Conservation (phyloP, 2,113 vertebrate genomes). For the Oryzias woworae region DNA sequence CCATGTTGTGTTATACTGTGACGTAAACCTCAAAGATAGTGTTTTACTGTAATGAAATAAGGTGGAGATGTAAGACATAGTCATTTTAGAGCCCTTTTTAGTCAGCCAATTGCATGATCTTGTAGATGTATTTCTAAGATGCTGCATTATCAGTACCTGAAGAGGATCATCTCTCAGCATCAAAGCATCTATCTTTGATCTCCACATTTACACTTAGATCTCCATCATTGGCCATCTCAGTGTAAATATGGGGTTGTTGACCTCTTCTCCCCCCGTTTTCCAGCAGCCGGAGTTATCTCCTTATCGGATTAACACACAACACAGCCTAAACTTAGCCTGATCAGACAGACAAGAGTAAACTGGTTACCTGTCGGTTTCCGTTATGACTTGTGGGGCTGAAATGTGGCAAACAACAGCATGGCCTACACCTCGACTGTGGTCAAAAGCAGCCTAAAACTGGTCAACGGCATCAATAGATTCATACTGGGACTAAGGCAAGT, state of each 20-base stretch:
- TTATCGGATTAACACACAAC: slow-evolving; percentile 63
- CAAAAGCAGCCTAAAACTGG: no score
- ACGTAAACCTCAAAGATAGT: not conserved
- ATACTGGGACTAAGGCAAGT: no score
- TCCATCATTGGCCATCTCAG: not conserved
- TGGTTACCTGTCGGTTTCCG: slow-evolving; percentile 24
- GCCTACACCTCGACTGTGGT: not conserved
- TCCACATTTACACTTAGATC: no score
- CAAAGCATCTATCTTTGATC: not conserved
- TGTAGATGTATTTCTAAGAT: no score
- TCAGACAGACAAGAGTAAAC: slow-evolving; percentile 4
- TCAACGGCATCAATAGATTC: no score
- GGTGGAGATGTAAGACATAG: no score
- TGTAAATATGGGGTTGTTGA: not conserved
- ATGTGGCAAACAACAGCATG: not conserved
- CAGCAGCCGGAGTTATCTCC: slow-evolving; percentile 42
- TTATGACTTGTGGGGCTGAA: slow-evolving; percentile 10
- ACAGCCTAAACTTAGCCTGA: not conserved
- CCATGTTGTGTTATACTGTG: no score
- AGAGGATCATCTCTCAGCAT: not conserved
- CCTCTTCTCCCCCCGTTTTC: not conserved
- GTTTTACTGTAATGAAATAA: no score
- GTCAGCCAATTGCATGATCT: no score
- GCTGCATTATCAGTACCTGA: not conserved
- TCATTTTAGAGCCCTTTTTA: no score